Evolutionary conservation across 2,797 vertebrate genomes (phyloP).

Genomic region (Microhierax caerulescens): DNA sequence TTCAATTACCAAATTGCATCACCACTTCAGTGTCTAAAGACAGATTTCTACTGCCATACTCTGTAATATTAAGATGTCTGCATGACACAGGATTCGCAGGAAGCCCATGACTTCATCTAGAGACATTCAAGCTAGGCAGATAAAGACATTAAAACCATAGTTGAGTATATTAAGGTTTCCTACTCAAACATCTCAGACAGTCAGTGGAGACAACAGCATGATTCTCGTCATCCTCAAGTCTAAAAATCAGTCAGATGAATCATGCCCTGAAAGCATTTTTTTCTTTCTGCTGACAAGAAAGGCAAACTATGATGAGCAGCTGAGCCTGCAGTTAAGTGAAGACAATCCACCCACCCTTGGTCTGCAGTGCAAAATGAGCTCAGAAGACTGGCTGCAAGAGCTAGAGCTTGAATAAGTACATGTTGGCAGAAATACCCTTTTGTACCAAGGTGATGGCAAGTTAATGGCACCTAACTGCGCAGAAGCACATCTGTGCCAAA

Average conservation of each 20-base stretch:
- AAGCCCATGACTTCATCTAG: neutral
- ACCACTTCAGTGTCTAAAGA: neutral
- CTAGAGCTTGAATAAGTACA: neutral
- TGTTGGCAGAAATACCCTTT: neutral
- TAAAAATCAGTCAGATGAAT: neutral
- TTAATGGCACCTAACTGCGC: neutral
- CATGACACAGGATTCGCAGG: neutral
- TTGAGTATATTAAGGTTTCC: neutral
- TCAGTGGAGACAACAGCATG: neutral
- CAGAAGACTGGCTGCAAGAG: neutral
- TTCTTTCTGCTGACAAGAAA: neutral
- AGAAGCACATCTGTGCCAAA: neutral
- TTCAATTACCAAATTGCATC: neutral
- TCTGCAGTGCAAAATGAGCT: rapidly evolving
- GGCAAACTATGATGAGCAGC: neutral
- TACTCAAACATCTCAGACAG: neutral
- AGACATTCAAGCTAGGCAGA: neutral
- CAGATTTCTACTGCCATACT: neutral
- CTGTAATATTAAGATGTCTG: neutral
- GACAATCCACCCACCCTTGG: neutral
- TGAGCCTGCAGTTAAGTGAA: neutral
- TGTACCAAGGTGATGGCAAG: neutral
- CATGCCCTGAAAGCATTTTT: neutral
- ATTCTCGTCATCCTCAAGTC: neutral
- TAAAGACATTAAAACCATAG: neutral